Percentiles rank a stretch among this genome's conserved stretches.
These are phyloP conservation scores for Bucco capensis DNA, from an alignment of 2,113 vertebrate species.

Conservation along the genomic window DNA sequence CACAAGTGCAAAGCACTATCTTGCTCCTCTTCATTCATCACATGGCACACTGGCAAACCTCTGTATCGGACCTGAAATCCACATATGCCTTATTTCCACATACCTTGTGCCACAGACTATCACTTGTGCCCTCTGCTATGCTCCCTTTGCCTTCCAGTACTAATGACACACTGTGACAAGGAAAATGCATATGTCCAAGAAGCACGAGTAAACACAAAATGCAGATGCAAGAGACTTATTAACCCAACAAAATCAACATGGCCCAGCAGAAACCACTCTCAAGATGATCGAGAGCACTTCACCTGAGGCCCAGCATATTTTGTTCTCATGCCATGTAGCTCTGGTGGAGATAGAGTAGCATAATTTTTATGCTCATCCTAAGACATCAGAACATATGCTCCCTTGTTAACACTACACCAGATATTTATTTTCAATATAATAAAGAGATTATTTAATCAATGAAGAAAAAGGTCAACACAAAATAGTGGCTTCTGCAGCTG, in stretches of 20 bases:
- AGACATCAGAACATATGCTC: neutral
- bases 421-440: neutral
- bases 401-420: neutral
- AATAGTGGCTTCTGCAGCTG: neutral
- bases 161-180: neutral
- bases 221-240: neutral
- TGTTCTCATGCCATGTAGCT: neutral
- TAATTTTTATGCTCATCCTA: neutral
- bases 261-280: neutral
- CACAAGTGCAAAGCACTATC: neutral
- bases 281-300: neutral
- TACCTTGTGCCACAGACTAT: neutral
- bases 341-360: neutral
- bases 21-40: neutral
- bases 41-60: neutral
- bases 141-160: neutral
- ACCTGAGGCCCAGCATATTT: neutral
- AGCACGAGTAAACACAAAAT: rapidly evolving
- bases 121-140: rapidly evolving
- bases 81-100: neutral
- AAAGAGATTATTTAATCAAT: neutral
- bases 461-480: neutral
- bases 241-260: neutral
- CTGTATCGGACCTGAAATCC: neutral
- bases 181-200: neutral